Evolutionary conservation across 2,888 invertebrate species (phyloP), one percentile per base, ranked within the genome.

Genomic region (Eristalis pertinax): DNA sequence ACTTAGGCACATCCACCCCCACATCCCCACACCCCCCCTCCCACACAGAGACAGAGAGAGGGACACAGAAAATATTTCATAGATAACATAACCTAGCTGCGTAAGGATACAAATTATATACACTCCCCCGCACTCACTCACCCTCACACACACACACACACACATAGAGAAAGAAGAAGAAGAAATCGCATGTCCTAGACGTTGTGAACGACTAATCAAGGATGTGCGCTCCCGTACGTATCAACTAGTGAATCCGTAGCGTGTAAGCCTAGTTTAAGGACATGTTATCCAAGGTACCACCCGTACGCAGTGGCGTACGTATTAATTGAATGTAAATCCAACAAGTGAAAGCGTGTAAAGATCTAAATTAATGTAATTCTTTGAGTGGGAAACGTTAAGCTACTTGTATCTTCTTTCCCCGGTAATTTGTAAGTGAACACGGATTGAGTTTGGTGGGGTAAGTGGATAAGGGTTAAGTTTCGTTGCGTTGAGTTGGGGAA

Each of bases 351-450:
- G 88, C 88, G 86, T 88, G 88, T 79, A 88, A 83, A 83, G 86
- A 88, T 88, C 88, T 87, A 88, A 86, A 87, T 83, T 88, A 87
- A 84, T 86, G 69, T 84, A 87, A 87, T 88, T 80, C 65, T 83
- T 50, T 50, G 50, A 50, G 50, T 50, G 50, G 50, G 50, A 50
- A 50, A 50, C 50, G 50, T 50, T 50, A 50, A 50, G 50, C 50
- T 50, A 50, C 50, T 50, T 26, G 32, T 50, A 50, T 69, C 67
- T 72, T 69, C 65, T 69, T 43, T 24, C 70, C 72, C 56, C 77
- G 50, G 26, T 60, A 60, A 65, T 73, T 82, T 76, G 22, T 76
- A 62, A 67, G 67, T 29, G 67, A 65, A n/a, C n/a, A 22, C 58
- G 26, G 60, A 29, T 60, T 26, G 26, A 29, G 24, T 15, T 32